Percentiles rank a stretch among this genome's conserved stretches.
phyloP scores from a whole-genome alignment of 2,113 vertebrate genomes.

The Aspiorhynchus laticeps region DNA sequence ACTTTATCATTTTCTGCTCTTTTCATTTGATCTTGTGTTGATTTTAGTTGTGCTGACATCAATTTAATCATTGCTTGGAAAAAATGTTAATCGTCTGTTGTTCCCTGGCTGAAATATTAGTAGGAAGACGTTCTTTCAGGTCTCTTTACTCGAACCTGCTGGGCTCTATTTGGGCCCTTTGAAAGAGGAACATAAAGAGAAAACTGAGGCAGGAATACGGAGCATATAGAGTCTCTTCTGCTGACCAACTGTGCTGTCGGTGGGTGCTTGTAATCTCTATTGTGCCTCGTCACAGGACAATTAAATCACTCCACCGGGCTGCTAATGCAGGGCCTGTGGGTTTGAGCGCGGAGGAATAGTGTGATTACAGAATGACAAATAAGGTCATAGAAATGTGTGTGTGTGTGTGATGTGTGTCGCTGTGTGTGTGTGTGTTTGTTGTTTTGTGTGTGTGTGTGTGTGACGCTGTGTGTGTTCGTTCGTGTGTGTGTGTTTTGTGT shows the following conservation, averaged over 20 bases:
- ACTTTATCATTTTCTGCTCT: not conserved
- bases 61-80: constrained; percentile 32
- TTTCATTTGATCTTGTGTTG: not conserved
- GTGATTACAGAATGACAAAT: not conserved
- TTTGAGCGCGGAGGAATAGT: not conserved
- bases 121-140: constrained; percentile 69
- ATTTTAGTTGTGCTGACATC: not conserved
- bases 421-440: too few species aligned
- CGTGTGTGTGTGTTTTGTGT: too few species aligned
- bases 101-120: constrained; percentile 73
- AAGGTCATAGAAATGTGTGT: not conserved
- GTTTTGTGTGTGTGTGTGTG: too few species aligned
- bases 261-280: constrained; percentile 82
- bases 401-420: not conserved
- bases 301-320: constrained; percentile 69
- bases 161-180: constrained; percentile 83
- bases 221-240: constrained; percentile 77
- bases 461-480: too few species aligned
- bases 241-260: constrained; percentile 79
- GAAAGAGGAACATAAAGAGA: constrained; percentile 78
- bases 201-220: constrained; percentile 80
- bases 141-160: constrained; percentile 87
- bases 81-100: constrained; percentile 70
- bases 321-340: not conserved
- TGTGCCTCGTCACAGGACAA: constrained; percentile 81